Evolutionary conservation across 2,113 vertebrate species (phyloP), one percentile per base, ranked within the genome.

Genomic region (Pelobates fuscus): DNA sequence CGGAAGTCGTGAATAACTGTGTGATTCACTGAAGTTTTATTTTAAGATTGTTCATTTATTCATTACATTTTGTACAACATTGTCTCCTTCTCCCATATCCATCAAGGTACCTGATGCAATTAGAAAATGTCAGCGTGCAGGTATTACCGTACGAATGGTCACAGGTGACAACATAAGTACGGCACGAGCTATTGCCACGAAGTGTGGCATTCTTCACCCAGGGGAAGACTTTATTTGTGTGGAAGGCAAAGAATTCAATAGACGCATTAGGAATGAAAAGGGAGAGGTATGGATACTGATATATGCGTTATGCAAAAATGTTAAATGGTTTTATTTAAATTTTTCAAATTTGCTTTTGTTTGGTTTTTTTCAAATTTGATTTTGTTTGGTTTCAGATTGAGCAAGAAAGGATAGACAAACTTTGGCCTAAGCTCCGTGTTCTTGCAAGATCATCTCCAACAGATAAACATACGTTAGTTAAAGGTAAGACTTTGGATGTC

Each of bases 111-210:
- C 97, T 43, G 97, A 99, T 76, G 97, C 97, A 80, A 99, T 99
- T 84, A 96, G 75, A 76, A 98, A 95, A 82, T 99, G 97, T 84
- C 97, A 99, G 60, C 94, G 93, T 65, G 97, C 97, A 64, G 97
- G 97, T 76, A 99, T 99, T 87, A 98, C 96, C 2, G 97, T 99
- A 43, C 94, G 97, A 5, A 99, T 99, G 97, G 97, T 99, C 82
- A 99, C 97, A 20, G 97, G 97, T 5, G 97, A 99, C 86, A 99
- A 99, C 86, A 98, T 99, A 71, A 98, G 97, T 84, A 99, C 97
- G 2, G 97, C 97, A 46, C 94, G 97, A 29, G 97, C 97, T 84
- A 99, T 99, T 77, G 96, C 97, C 75, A 81, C 91, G 70, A 99
- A 98, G 79, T 98, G 97, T 76, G 95, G 97, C 32, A 98, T 99